Base-by-base conservation (phyloP, 2,113 vertebrate genomes). In the Tenebrosternarchus preto region DNA sequence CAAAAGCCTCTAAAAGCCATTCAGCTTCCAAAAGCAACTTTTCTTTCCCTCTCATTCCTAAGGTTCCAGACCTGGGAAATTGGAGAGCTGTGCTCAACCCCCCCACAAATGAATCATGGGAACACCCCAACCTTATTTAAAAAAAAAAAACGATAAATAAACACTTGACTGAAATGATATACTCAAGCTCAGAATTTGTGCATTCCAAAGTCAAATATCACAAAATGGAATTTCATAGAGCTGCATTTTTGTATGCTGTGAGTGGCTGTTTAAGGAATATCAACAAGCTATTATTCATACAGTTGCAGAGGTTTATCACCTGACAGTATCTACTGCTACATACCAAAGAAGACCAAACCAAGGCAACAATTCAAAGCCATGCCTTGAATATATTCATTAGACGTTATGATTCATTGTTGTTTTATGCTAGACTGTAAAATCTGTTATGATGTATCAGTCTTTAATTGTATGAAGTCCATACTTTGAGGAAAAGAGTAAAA, bases 1-100 rank as follows among this genome's bases (percentile, higher is more conserved):
- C 88, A 92, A 90, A n/a, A 90, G 77, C 88, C 88, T 90, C 86
- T 90, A 90, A 92, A 91, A 92, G 86, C 88, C 73, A 70, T 71
- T 80, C 11, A 67, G 84, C 55, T 86, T 90, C 91, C 91, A 89
- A 91, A 84, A 90, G 76, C 85, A 89, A 88, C 86, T 78, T 71
- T 55, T 68, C 71, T 27, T 83, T 83, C 50, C 80, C 86, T 88
- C 85, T 87, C 85, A 88, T 86, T 89, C 88, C 86, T 84, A 87
- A 86, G 85, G 73, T 57, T 79, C 77, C 20, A 87, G 89, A 90
- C 86, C 85, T 89, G 90, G 89, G 87, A 87, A 88, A 89, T 59
- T 70, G 76, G 81, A 84, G 83, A 88, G 85, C 88, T 73, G 75
- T 64, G 84, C 85, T 80, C n/a, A 77, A 87, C 89, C 88, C 86